Evolutionary conservation across 2,797 vertebrate genomes (phyloP), one percentile per base, ranked within the genome.

Genomic region (Adrianichthys oophorus): DNA sequence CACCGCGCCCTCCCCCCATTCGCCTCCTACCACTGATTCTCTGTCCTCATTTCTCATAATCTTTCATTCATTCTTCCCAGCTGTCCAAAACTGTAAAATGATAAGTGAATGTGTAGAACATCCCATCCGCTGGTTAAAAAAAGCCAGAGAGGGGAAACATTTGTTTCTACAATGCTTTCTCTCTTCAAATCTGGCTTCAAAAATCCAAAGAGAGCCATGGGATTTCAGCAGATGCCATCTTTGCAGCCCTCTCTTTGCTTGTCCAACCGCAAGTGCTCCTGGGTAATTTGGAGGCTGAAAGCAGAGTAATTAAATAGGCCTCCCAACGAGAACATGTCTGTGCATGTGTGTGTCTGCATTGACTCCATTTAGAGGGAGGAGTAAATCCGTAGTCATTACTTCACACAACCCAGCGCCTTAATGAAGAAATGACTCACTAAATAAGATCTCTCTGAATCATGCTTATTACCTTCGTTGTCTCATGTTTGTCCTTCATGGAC

Each of bases 281-380:
- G 84, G 72, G 79, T 85, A 83, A 78, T 86, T 88, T 82, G 74
- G 85, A 84, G 71, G 74, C 77, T 87, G 82, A 90, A 87, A 89
- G 83, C 80, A 80, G 74, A 79, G 89, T 90, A 89, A 92, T 92
- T 90, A 91, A 89, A 86, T 85, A 84, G 87, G 79, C 76, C 72
- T 85, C 80, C 84, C 48, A 56, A 87, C 80, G 80, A 83, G 76
- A 76, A 79, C 68, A 65, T 72, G 64, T 76, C 78, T 77, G 60
- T 56, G 59, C 59, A 41, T 51, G 56, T 18, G 37, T 18, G 15
- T 60, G 52, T 55, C 32, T 48, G 46, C 37, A 32, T 62, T 18
- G 45, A 52, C 56, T 63, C 48, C 56, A 51, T 66, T 67, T 60
- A 50, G 55, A 54, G 62, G 64, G 56, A 16, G 56, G 62, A 55